These are phyloP conservation scores for Xanthia togata DNA, from an alignment of 2,888 invertebrate genomes.

Conservation along the genomic window DNA sequence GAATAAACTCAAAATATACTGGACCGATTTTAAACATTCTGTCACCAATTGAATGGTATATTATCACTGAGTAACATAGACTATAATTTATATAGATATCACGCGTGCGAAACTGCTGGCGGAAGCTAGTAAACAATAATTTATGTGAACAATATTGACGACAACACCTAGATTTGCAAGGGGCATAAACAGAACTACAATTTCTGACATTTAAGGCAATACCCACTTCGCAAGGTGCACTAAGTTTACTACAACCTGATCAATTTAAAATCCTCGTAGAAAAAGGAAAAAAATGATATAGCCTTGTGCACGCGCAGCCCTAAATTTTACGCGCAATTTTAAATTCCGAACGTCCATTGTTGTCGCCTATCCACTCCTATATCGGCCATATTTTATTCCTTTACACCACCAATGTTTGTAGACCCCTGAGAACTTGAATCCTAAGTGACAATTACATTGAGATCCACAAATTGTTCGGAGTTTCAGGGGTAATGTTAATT, in stretches of 20 bases:
- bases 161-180: not conserved
- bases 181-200: not conserved
- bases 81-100: too few relatives aligned
- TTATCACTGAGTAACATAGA: too few relatives aligned
- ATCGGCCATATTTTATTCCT: conserved; percentile 83
- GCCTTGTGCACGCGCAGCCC: conserved; percentile 71
- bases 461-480: conserved; percentile 36
- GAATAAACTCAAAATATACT: too few relatives aligned
- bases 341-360: conserved; percentile 86
- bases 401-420: conserved; percentile 68
- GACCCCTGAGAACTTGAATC: conserved; percentile 62
- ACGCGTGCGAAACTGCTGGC: too few relatives aligned
- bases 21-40: too few relatives aligned
- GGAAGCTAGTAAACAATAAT: not conserved
- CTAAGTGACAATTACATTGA: conserved; percentile 52
- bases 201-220: conserved; percentile 27
- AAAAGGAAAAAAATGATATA: conserved; percentile 24
- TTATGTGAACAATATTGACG: not conserved
- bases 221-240: conserved; percentile 26
- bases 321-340: conserved; percentile 84
- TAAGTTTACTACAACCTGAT: conserved; percentile 41
- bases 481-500: conserved; percentile 58
- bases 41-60: too few relatives aligned
- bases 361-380: conserved; percentile 83
- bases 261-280: conserved; percentile 42